These are phyloP conservation scores for Pipistrellus pygmaeus DNA, from an alignment of 2,797 vertebrate genomes.

Conservation along the genomic window DNA sequence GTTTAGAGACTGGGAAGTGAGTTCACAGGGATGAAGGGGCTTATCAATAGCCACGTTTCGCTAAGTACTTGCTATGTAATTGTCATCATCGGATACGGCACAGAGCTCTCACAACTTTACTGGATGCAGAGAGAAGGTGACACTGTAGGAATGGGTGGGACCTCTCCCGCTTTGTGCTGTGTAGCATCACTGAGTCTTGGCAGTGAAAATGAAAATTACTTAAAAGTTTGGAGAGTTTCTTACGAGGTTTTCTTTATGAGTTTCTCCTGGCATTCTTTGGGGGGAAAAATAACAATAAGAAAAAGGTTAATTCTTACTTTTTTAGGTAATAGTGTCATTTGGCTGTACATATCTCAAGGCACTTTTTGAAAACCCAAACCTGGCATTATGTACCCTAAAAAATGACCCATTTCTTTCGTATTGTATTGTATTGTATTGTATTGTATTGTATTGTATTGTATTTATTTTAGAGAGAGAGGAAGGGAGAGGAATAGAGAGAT, in stretches of 20 bases:
- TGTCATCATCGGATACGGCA: neutral
- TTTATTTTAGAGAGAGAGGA: no score
- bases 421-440: neutral
- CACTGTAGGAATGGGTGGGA: neutral
- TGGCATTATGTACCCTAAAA: neutral
- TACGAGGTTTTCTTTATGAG: neutral
- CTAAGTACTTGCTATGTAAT: neutral
- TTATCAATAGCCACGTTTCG: neutral
- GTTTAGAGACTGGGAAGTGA: neutral
- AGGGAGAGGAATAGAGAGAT: no score
- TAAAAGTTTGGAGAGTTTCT: neutral
- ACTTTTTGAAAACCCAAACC: neutral
- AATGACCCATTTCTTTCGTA: neutral
- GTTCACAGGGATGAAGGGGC: neutral
- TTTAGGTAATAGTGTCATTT: neutral
- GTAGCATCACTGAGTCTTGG: neutral
- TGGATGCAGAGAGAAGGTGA: neutral
- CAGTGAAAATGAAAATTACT: conserved; percentile 32
- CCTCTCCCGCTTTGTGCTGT: neutral
- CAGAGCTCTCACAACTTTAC: neutral
- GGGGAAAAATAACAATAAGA: neutral
- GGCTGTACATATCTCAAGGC: neutral
- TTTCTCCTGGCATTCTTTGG: neutral
- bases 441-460: neutral
- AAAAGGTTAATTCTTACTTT: neutral